Percentiles rank a stretch among this genome's conserved stretches.
Conservation (phyloP, 2,888 invertebrate species). For the Agapetus fuscipes region DNA sequence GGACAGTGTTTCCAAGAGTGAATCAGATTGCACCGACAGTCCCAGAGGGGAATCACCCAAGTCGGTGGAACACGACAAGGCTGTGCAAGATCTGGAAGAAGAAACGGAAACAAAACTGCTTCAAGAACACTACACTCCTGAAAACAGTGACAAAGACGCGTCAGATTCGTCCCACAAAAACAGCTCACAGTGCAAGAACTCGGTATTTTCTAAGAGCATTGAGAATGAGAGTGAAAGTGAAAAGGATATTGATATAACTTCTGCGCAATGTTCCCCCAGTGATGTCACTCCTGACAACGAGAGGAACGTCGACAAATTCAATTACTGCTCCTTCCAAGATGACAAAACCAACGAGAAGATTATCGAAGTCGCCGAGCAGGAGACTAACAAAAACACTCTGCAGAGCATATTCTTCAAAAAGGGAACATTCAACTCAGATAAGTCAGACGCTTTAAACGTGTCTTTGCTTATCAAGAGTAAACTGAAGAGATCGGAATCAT, state of each 20-base stretch:
- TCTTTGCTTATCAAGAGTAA: slow-evolving; percentile 32
- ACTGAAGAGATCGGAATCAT: slow-evolving; percentile 52
- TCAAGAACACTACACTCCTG: slow-evolving; percentile 7
- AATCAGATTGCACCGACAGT: slow-evolving; percentile 9
- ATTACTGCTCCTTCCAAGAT: slow-evolving; percentile 12
- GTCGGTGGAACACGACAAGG: slow-evolving; percentile 2
- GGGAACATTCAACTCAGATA: slow-evolving; percentile 11
- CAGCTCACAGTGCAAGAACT: slow-evolving; percentile 7
- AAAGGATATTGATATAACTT: slow-evolving; percentile 26
- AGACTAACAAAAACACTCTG: slow-evolving; percentile 13
- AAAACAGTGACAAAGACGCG: slow-evolving; percentile 22
- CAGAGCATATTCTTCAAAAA: slow-evolving; percentile 24
- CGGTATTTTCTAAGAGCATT: slow-evolving; percentile 23
- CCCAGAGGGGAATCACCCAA: slow-evolving; percentile 1
- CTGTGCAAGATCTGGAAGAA: too few relatives aligned
- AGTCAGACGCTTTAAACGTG: slow-evolving; percentile 16
- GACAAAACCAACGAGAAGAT: slow-evolving; percentile 6
- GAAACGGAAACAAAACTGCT: slow-evolving; percentile 1
- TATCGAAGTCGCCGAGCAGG: slow-evolving; percentile 6
- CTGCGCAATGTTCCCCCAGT: slow-evolving; percentile 18
- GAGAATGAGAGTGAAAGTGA: slow-evolving; percentile 34
- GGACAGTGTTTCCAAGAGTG: slow-evolving; percentile 7
- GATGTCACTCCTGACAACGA: slow-evolving; percentile 37
- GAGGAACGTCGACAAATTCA: slow-evolving; percentile 23
- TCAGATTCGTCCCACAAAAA: slow-evolving; percentile 21